Evolutionary conservation across 2,888 invertebrate genomes (phyloP).

Genomic region (Hypomecis punctinalis): DNA sequence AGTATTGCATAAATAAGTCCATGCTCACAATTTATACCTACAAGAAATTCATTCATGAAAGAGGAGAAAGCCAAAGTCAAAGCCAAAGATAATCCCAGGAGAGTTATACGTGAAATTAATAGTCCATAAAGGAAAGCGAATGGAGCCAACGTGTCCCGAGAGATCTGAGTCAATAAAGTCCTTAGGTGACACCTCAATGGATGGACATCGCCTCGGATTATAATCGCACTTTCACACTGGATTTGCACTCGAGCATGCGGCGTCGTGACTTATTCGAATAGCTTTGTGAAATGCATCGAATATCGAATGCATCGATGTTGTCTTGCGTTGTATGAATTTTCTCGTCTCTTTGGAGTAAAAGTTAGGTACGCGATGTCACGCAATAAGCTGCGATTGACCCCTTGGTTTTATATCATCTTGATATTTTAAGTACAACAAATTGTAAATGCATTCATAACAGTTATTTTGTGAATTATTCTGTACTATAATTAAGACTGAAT

Average conservation of each 20-base stretch:
- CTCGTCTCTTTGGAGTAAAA: neutral
- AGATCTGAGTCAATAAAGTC: constrained; percentile 23
- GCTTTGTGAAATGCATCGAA: neutral
- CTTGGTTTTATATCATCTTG: too few relatives aligned
- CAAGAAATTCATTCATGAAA: constrained; percentile 9
- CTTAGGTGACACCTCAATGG: constrained; percentile 23
- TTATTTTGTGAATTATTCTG: too few relatives aligned
- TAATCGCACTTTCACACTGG: constrained; percentile 25
- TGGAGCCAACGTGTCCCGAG: constrained; percentile 12
- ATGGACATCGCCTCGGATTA: constrained; percentile 23
- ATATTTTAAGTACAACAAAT: too few relatives aligned
- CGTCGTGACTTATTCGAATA: constrained; percentile 10
- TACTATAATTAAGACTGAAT: too few relatives aligned
- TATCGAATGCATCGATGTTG: neutral
- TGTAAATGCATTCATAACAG: too few relatives aligned
- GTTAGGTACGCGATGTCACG: too few relatives aligned
- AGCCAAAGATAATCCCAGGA: constrained; percentile 13
- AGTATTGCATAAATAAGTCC: too few relatives aligned
- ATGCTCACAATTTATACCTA: neutral
- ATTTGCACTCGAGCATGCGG: constrained; percentile 6
- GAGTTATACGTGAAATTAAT: constrained; percentile 23
- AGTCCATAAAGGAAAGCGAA: constrained; percentile 21
- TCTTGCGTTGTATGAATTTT: neutral
- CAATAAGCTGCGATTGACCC: too few relatives aligned
- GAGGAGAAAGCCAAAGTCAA: constrained; percentile 22